A percentile compares a stretch with the other conserved stretches of the same genome.
phyloP scores from a whole-genome alignment of 2,113 vertebrate species.

The Scolopax mira region DNA sequence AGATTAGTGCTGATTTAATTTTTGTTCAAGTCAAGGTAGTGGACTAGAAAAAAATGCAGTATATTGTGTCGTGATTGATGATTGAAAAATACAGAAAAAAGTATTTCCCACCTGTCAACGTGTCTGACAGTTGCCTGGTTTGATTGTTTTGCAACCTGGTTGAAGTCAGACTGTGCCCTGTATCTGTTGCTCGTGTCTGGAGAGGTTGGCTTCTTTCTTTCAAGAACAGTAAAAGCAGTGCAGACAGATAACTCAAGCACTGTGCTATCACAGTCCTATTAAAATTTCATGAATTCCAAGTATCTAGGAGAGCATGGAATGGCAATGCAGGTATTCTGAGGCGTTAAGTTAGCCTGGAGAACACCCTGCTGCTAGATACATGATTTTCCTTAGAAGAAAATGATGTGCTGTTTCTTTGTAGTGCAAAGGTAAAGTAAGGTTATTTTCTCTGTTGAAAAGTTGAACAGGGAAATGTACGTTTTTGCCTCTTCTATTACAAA shows the following conservation, averaged over 20 bases:
- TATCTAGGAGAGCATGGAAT: background rate
- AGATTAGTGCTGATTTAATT: background rate
- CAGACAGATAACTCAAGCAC: background rate
- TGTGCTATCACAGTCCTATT: background rate
- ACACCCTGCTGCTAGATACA: background rate
- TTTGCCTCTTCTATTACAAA: background rate
- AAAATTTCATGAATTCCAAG: background rate
- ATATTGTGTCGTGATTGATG: background rate
- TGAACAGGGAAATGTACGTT: background rate
- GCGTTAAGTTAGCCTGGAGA: background rate
- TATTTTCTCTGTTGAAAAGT: background rate
- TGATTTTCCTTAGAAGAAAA: background rate
- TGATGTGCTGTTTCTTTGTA: background rate
- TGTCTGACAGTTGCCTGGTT: background rate
- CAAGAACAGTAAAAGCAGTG: rapidly evolving
- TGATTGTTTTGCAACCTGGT: background rate
- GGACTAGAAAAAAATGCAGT: background rate
- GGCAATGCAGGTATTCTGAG: background rate
- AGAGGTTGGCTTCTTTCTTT: background rate
- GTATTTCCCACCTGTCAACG: background rate
- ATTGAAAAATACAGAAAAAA: background rate
- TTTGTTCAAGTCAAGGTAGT: background rate
- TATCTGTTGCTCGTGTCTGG: background rate
- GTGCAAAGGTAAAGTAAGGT: background rate
- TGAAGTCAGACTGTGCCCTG: background rate